phyloP scores from a whole-genome alignment of 2,888 invertebrate species.

The Napeogenes inachia region DNA sequence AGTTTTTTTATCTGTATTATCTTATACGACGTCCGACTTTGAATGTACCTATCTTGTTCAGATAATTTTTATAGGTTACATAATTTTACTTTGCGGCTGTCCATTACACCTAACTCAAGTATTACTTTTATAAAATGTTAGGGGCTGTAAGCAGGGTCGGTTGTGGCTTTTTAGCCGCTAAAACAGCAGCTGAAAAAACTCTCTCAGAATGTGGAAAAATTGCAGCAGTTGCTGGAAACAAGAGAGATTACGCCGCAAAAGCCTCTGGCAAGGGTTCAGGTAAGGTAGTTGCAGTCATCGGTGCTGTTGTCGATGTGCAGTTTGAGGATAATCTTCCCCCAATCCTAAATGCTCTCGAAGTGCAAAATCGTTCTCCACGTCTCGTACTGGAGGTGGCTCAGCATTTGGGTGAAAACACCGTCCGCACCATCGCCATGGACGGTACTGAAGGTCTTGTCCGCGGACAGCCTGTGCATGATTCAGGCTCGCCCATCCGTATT shows the following conservation, averaged over 20 bases:
- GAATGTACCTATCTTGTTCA: conserved; percentile 14
- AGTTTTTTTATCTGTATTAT: conserved; percentile 13
- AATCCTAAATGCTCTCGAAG: conserved; percentile 97
- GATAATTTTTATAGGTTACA: conserved; percentile 50
- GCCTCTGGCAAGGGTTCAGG: conserved; percentile 69
- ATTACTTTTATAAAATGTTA: conserved; percentile 71
- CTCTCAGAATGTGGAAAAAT: conserved; percentile 78
- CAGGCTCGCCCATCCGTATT: conserved; percentile 92
- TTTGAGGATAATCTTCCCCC: conserved; percentile 95
- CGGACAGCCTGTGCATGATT: conserved; percentile 89
- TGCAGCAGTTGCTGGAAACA: conserved; percentile 60
- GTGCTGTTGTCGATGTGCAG: conserved; percentile 98
- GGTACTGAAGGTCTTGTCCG: conserved; percentile 94
- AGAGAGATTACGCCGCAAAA: conserved; percentile 55
- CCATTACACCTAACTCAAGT: conserved; percentile 46
- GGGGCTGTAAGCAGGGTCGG: conserved; percentile 79
- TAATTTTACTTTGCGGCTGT: conserved; percentile 56
- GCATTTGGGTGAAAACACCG: conserved; percentile 94
- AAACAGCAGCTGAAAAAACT: conserved; percentile 77
- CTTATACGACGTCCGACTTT: conserved; percentile 12
- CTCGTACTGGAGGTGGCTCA: conserved; percentile 93
- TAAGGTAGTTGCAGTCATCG: conserved; percentile 94
- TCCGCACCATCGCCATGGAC: conserved; percentile 96
- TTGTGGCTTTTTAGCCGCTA: conserved; percentile 79
- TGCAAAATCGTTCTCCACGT: conserved; percentile 86